phyloP scores from a whole-genome alignment of 2,113 vertebrate species.

The Neodontobutis hainanensis region DNA sequence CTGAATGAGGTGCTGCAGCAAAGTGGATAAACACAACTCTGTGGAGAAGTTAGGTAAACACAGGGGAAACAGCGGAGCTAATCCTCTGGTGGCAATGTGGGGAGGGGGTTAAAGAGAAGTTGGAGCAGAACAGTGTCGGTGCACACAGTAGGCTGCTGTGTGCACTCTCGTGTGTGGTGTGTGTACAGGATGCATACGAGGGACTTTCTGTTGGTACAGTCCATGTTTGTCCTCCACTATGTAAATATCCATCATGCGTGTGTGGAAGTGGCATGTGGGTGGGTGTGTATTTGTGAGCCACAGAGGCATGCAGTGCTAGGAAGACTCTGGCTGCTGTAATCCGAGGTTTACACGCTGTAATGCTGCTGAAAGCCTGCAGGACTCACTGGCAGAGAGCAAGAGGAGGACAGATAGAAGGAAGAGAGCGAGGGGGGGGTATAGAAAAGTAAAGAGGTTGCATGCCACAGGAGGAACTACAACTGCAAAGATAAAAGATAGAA shows the following conservation, averaged over 20 bases:
- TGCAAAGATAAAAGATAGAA: slow-evolving; percentile 4
- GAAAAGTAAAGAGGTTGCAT: slow-evolving; percentile 8
- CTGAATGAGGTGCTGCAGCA: slow-evolving; percentile 1
- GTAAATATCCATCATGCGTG: slow-evolving; percentile 32
- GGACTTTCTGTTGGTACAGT: slow-evolving; percentile 14
- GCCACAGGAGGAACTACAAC: too few relatives aligned
- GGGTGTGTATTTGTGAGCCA: slow-evolving; percentile 64
- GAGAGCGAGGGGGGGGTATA: slow-evolving; percentile 20
- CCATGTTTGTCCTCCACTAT: slow-evolving; percentile 19
- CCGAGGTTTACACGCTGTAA: slow-evolving; percentile 78
- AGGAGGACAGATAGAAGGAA: slow-evolving; percentile 21
- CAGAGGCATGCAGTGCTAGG: slow-evolving; percentile 65
- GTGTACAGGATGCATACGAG: slow-evolving; percentile 4
- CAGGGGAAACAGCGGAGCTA: slow-evolving; percentile 15
- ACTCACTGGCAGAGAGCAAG: slow-evolving; percentile 65
- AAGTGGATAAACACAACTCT: slow-evolving; percentile 24
- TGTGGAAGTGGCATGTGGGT: slow-evolving; percentile 29
- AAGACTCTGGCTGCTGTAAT: slow-evolving; percentile 72
- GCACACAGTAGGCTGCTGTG: slow-evolving; percentile 11
- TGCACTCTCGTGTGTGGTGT: neutral
- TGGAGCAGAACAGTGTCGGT: slow-evolving; percentile 21
- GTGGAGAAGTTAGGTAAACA: slow-evolving; percentile 34
- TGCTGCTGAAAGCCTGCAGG: slow-evolving; percentile 72
- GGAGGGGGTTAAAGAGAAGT: slow-evolving; percentile 12
- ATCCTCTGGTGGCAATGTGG: slow-evolving; percentile 35